A percentile compares a stretch with the other conserved stretches of the same genome.
These are phyloP conservation scores for Chironomus riparius DNA, from an alignment of 2,888 invertebrate genomes.

Conservation along the genomic window DNA sequence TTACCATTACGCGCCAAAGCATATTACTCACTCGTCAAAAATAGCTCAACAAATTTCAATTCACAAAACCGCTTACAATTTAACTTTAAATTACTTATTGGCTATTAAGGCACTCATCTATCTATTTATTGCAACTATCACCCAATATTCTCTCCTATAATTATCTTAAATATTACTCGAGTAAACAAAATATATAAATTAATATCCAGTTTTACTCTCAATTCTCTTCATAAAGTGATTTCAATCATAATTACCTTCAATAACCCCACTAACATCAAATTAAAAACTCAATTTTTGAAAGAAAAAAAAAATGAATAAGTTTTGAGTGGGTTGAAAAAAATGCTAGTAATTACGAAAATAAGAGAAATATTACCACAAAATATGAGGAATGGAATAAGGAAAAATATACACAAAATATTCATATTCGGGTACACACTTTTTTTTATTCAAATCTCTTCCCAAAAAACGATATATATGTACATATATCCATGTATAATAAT, in stretches of 20 bases:
- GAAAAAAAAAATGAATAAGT: neutral
- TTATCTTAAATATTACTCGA: too few species aligned
- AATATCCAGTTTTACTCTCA: neutral
- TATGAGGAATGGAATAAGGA: neutral
- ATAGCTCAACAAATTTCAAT: too few species aligned
- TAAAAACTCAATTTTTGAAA: neutral
- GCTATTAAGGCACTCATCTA: too few species aligned
- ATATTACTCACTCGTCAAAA: too few species aligned
- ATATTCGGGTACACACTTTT: neutral
- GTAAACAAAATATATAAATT: neutral
- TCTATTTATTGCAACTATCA: too few species aligned
- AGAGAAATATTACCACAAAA: neutral
- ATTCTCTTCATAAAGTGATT: neutral
- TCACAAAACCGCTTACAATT: too few species aligned
- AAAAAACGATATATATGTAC: neutral
- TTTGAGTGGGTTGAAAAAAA: neutral
- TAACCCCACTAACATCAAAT: neutral
- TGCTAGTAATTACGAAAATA: neutral
- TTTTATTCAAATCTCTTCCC: conserved; percentile 1
- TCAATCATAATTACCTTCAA: neutral
- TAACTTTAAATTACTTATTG: too few species aligned
- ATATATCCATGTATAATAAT: neutral
- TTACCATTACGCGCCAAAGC: too few species aligned
- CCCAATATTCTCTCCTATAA: too few species aligned
- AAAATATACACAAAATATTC: neutral